Conservation (phyloP, 2,113 vertebrate genomes). For the Orthochromis indermauri region DNA sequence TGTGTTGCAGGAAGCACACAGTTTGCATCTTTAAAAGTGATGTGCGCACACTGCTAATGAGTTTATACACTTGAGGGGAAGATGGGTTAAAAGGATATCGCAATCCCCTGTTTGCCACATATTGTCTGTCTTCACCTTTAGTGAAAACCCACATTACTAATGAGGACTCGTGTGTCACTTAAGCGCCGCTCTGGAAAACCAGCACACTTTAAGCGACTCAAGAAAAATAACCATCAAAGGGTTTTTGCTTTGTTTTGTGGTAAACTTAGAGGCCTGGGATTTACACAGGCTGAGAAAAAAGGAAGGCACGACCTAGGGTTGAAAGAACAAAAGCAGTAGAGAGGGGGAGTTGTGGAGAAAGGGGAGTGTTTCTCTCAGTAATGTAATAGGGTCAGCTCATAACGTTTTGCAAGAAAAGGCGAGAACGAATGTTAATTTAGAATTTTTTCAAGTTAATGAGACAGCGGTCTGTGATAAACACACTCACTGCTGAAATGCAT, state of each 20-base stretch:
- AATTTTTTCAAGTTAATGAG: neutral
- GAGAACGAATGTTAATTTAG: neutral
- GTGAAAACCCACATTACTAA: constrained; percentile 22
- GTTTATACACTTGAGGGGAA: constrained; percentile 16
- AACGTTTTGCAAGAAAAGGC: neutral
- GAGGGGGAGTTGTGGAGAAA: neutral
- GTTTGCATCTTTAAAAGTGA: neutral
- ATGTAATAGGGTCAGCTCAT: constrained; percentile 7
- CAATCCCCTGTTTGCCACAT: neutral
- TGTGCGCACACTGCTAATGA: constrained; percentile 2
- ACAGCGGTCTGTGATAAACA: neutral
- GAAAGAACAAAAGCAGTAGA: neutral
- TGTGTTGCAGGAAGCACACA: neutral
- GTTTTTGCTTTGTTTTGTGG: neutral
- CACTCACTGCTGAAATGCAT: neutral
- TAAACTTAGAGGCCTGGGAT: neutral
- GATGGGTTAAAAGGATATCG: constrained; percentile 29
- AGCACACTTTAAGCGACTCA: neutral
- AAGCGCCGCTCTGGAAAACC: neutral
- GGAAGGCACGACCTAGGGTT: neutral
- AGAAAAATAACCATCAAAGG: neutral
- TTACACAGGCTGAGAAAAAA: neutral
- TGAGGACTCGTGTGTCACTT: constrained; percentile 28
- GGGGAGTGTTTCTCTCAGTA: neutral
- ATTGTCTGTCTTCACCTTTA: constrained; percentile 28